phyloP scores from a whole-genome alignment of 1,140 invertebrate species.

The Hestina assimilis region DNA sequence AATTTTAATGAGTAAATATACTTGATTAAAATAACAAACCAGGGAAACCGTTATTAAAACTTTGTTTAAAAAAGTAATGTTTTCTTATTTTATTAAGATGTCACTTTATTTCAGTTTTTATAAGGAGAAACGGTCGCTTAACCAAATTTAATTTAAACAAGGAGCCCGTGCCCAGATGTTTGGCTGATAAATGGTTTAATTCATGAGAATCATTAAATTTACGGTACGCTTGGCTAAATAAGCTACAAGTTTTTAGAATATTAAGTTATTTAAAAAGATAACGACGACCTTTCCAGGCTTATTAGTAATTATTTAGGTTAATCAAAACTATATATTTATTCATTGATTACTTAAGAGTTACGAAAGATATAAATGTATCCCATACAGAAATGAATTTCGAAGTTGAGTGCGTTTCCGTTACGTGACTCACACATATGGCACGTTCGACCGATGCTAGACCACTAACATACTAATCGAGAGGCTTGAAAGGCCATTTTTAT shows the following conservation, averaged over 20 bases:
- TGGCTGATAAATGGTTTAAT: slow-evolving; percentile 58
- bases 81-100: slow-evolving; percentile 48
- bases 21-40: background rate
- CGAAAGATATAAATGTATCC: slow-evolving; percentile 47
- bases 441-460: slow-evolving; percentile 57
- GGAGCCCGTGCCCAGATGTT: slow-evolving; percentile 58
- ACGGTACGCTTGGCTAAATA: slow-evolving; percentile 21
- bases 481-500: slow-evolving; percentile 52
- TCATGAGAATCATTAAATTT: slow-evolving; percentile 48
- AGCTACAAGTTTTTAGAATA: slow-evolving; percentile 4
- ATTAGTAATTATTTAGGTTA: background rate
- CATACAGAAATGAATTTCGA: slow-evolving; percentile 58
- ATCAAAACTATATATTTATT: slow-evolving; percentile 1
- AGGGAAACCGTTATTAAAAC: slow-evolving; percentile 3
- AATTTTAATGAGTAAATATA: background rate
- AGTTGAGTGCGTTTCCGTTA: slow-evolving; percentile 72
- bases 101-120: slow-evolving; percentile 53
- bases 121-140: slow-evolving; percentile 51
- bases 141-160: slow-evolving; percentile 61
- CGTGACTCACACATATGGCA: slow-evolving; percentile 74
- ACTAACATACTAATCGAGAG: slow-evolving; percentile 68
- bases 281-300: background rate
- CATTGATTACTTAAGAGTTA: slow-evolving; percentile 8
- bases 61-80: slow-evolving; percentile 28
- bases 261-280: background rate